Evolutionary conservation across 2,797 vertebrate genomes (phyloP).

Genomic region (Lindbergichthys nudifrons): DNA sequence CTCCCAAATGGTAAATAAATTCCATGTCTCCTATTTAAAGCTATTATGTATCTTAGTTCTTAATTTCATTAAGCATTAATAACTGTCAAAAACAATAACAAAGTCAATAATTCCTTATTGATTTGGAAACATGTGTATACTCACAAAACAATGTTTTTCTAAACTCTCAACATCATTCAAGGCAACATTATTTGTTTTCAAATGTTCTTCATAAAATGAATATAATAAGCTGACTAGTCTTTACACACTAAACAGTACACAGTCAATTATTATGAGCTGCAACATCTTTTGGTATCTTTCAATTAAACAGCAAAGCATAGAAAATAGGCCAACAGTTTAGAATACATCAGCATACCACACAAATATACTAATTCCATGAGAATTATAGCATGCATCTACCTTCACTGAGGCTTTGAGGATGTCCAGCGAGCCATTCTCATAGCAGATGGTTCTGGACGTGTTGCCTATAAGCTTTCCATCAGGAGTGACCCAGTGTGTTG

Average conservation of each 20-base stretch:
- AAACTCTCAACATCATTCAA: not conserved
- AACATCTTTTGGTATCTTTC: no score
- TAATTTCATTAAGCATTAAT: no score
- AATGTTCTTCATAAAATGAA: not conserved
- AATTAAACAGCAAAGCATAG: not conserved
- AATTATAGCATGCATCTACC: conserved; percentile 6
- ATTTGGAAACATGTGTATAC: not conserved
- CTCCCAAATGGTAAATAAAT: no score
- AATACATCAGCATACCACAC: not conserved
- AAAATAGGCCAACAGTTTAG: not conserved
- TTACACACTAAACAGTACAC: no score
- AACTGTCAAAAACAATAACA: no score
- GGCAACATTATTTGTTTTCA: not conserved
- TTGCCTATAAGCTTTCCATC: conserved; percentile 93
- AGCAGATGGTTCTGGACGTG: conserved; percentile 89
- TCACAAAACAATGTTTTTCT: not conserved
- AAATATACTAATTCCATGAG: not conserved
- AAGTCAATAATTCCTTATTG: no score
- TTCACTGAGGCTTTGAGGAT: conserved; percentile 86
- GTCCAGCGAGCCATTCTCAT: conserved; percentile 92
- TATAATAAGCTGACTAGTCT: not conserved
- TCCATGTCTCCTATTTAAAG: no score
- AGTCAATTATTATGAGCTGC: no score
- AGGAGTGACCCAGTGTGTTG: conserved; percentile 92
- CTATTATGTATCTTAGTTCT: no score